Evolutionary conservation across 2,888 invertebrate species (phyloP).

Genomic region (Rotaria magnacalcarata): DNA sequence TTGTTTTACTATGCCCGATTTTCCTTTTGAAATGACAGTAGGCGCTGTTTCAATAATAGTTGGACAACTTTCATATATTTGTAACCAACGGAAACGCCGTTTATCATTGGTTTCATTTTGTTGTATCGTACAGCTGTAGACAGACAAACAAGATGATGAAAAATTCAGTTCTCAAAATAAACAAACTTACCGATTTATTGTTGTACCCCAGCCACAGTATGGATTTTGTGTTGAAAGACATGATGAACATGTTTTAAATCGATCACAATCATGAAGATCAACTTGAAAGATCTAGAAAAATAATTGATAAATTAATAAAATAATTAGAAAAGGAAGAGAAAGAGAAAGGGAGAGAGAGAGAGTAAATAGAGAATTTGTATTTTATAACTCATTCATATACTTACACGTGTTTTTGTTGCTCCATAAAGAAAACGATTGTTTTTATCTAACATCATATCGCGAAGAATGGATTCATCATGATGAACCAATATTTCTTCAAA

Average conservation of each 20-base stretch:
- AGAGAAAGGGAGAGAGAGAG: neutral
- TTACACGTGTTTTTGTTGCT: constrained; percentile 23
- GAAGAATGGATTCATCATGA: neutral
- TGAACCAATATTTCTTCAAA: constrained; percentile 26
- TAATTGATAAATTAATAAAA: neutral
- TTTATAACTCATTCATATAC: neutral
- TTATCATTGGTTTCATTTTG: neutral
- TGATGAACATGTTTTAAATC: constrained; percentile 11
- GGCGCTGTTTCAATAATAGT: neutral
- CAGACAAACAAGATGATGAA: neutral
- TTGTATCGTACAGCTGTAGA: neutral
- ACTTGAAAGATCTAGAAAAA: neutral
- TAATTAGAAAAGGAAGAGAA: neutral
- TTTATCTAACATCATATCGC: neutral
- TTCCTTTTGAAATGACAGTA: neutral
- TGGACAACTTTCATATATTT: neutral
- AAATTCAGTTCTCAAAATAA: too few species aligned
- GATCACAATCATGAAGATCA: constrained; percentile 30
- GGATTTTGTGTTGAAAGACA: constrained; percentile 32
- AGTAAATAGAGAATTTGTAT: neutral
- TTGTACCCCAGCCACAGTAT: constrained; percentile 9
- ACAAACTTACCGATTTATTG: neutral
- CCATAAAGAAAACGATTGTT: constrained; percentile 25
- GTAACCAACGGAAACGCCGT: constrained; percentile 28
- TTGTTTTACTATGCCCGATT: neutral